A percentile compares a stretch with the other conserved stretches of the same genome.
Evolutionary conservation across 2,888 invertebrate species (phyloP).

Genomic region (Mimas tiliae): DNA sequence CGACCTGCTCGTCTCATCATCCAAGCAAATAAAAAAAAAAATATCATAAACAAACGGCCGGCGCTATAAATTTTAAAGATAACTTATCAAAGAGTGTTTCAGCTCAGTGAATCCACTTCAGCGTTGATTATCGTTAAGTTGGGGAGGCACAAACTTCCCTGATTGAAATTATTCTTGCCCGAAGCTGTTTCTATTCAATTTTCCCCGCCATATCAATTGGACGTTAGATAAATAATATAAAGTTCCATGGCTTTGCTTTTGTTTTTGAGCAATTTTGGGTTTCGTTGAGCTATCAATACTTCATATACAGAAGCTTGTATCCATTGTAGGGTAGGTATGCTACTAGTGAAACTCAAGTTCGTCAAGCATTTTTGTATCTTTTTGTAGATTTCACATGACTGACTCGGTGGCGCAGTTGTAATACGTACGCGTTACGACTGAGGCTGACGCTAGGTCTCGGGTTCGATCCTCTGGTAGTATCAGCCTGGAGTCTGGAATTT

Average conservation of each 20-base stretch:
- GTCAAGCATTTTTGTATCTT: too few species aligned
- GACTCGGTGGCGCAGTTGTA: too few species aligned
- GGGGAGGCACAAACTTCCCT: slow-evolving; percentile 5
- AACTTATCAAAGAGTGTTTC: slow-evolving; percentile 11
- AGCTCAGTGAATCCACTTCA: slow-evolving; percentile 1
- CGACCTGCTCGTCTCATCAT: too few species aligned
- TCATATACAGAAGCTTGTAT: too few species aligned
- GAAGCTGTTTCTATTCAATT: slow-evolving; percentile 21
- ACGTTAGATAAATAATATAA: slow-evolving; percentile 17
- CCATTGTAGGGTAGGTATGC: too few species aligned
- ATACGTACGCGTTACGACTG: too few species aligned
- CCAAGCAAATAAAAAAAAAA: not conserved
- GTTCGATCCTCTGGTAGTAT: too few species aligned
- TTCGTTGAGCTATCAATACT: not conserved
- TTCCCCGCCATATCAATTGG: slow-evolving; percentile 17
- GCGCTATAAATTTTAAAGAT: slow-evolving; percentile 12
- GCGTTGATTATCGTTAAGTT: slow-evolving; percentile 22
- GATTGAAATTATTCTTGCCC: slow-evolving; percentile 20
- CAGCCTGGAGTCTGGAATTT: too few species aligned
- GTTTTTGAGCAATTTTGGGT: not conserved
- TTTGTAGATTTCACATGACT: too few species aligned
- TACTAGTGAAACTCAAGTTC: too few species aligned
- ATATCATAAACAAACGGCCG: too few species aligned
- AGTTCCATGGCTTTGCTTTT: slow-evolving; percentile 1
- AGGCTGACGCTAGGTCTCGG: too few species aligned